A percentile compares a stretch with the other conserved stretches of the same genome.
phyloP scores from a whole-genome alignment of 2,888 invertebrate genomes.

The Aplocera efformata region DNA sequence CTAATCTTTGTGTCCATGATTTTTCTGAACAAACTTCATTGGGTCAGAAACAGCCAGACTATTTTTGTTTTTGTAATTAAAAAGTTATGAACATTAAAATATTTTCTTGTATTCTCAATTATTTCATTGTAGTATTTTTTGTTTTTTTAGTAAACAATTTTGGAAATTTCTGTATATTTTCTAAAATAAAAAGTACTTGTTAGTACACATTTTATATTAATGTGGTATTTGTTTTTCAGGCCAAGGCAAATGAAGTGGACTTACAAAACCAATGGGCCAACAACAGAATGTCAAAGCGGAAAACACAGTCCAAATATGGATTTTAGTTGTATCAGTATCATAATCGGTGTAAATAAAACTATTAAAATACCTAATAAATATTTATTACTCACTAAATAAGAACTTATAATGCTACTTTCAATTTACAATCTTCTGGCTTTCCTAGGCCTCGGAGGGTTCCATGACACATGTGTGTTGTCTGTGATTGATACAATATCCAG shows the following conservation, averaged over 20 bases:
- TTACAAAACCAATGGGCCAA: conserved; percentile 96
- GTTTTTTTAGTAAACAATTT: no score
- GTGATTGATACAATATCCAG: conserved; percentile 94
- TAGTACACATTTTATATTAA: no score
- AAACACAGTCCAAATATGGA: conserved; percentile 97
- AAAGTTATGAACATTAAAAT: no score
- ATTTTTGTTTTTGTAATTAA: no score
- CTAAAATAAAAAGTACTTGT: no score
- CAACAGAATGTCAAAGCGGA: conserved; percentile 89
- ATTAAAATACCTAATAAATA: conserved; percentile 9
- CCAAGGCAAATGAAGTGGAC: conserved; percentile 96
- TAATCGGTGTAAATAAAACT: conserved; percentile 11
- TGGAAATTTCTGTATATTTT: no score
- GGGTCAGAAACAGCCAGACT: no score
- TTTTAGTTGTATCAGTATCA: conserved; percentile 80
- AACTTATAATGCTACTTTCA: conserved; percentile 14
- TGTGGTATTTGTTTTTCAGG: conserved; percentile 83
- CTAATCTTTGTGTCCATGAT: no score
- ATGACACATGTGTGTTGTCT: conserved; percentile 92
- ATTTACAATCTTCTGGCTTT: conserved; percentile 91
- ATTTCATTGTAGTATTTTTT: no score
- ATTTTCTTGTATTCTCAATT: no score
- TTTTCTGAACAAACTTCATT: no score
- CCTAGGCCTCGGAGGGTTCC: conserved; percentile 89
- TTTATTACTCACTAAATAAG: conserved; percentile 11